phyloP scores from a whole-genome alignment of 23 tunicate species.

The Clavelina lepadiformis region DNA sequence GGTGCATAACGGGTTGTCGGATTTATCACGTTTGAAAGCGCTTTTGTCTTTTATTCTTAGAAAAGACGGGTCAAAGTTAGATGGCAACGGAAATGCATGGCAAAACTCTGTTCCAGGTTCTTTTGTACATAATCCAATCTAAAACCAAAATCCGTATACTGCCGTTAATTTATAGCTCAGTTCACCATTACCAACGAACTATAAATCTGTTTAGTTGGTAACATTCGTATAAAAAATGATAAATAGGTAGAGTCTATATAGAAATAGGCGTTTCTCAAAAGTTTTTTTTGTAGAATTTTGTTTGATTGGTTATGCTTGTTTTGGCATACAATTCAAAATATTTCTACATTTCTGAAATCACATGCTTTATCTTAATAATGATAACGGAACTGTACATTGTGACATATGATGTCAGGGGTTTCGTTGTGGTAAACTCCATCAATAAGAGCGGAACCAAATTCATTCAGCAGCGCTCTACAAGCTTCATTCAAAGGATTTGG shows the following conservation, averaged over 20 bases:
- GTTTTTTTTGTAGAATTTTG: too few relatives aligned
- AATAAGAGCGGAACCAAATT: constrained; percentile 51
- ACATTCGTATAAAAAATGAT: too few relatives aligned
- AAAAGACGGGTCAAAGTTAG: background rate
- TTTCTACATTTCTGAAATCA: too few relatives aligned
- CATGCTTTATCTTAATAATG: too few relatives aligned
- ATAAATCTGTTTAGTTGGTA: too few relatives aligned
- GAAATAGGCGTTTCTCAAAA: too few relatives aligned
- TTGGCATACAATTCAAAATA: too few relatives aligned
- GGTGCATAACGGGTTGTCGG: constrained; percentile 31
- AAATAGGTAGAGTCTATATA: too few relatives aligned
- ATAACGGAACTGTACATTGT: too few relatives aligned
- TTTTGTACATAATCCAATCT: constrained; percentile 73
- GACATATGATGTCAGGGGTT: constrained; percentile 73
- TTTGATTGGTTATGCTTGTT: too few relatives aligned
- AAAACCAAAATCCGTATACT: background rate
- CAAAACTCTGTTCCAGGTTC: constrained; percentile 71
- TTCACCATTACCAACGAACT: too few relatives aligned
- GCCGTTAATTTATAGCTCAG: too few relatives aligned
- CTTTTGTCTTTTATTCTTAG: background rate
- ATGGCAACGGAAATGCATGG: constrained; percentile 74
- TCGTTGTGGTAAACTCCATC: constrained; percentile 51
- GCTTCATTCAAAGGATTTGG: constrained; percentile 40
- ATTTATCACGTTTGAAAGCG: constrained; percentile 1
- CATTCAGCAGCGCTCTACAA: constrained; percentile 34